These are phyloP conservation scores for Rhagium mordax DNA, from an alignment of 2,888 invertebrate species.

Conservation along the genomic window DNA sequence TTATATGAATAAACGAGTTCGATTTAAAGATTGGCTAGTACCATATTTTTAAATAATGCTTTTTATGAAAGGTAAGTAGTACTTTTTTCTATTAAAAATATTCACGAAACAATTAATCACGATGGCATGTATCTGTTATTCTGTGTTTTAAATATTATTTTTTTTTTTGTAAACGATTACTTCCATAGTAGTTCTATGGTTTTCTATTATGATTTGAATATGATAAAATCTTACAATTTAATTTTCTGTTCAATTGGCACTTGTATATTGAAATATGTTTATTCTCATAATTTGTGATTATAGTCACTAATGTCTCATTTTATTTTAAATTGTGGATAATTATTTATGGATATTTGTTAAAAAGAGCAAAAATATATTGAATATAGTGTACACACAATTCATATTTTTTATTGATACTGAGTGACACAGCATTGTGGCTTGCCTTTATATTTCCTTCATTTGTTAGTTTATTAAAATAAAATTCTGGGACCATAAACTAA, in stretches of 20 bases:
- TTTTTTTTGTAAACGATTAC: neutral
- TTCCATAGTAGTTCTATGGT: neutral
- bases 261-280: neutral
- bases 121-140: neutral
- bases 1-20: conserved; percentile 38
- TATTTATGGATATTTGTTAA: neutral
- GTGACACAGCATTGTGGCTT: too few species aligned
- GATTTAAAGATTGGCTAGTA: conserved; percentile 30
- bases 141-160: neutral
- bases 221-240: neutral
- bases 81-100: conserved; percentile 4
- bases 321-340: neutral
- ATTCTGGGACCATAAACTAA: too few species aligned
- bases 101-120: neutral
- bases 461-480: too few species aligned
- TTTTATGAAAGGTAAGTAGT: conserved; percentile 18
- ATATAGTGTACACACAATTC: neutral
- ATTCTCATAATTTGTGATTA: neutral
- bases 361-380: neutral
- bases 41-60: conserved; percentile 17
- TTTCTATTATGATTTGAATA: neutral
- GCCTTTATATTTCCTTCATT: too few species aligned
- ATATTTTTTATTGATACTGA: neutral
- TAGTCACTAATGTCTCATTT: neutral
- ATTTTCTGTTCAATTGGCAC: neutral